Evolutionary conservation across 2,888 invertebrate species (phyloP).

Genomic region (Meta bourneti): DNA sequence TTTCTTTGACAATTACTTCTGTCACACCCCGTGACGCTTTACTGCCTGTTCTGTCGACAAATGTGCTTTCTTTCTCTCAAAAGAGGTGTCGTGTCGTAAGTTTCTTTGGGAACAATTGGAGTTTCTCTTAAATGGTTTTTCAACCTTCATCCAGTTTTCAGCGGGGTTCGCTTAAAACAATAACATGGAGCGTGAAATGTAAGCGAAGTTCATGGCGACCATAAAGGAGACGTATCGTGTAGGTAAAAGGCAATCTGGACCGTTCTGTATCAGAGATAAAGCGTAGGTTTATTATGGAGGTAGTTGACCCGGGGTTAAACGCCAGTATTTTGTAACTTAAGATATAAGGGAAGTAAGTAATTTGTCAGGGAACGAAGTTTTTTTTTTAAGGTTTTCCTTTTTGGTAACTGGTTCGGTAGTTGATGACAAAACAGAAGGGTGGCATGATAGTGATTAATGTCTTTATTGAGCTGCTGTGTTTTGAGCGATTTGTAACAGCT

Average conservation of each 20-base stretch:
- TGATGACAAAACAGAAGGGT: constrained; percentile 13
- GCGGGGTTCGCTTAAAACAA: neutral
- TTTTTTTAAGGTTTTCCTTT: constrained; percentile 15
- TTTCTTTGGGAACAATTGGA: constrained; percentile 2
- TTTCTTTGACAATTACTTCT: neutral
- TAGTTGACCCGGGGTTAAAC: constrained; percentile 54
- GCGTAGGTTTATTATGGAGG: neutral
- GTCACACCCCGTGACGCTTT: constrained; percentile 25
- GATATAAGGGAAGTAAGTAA: constrained; percentile 35
- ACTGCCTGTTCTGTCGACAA: neutral
- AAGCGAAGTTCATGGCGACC: constrained; percentile 27
- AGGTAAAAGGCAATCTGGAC: neutral
- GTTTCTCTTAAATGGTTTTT: neutral
- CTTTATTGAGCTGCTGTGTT: neutral
- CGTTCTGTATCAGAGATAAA: too few relatives aligned
- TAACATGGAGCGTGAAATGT: constrained; percentile 25
- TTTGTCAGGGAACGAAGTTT: constrained; percentile 6
- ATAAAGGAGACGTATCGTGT: neutral
- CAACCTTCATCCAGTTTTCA: neutral
- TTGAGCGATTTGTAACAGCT: neutral
- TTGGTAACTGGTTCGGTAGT: constrained; percentile 18
- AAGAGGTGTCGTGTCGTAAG: neutral
- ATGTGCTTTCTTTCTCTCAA: neutral
- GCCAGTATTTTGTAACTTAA: constrained; percentile 40
- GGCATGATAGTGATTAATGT: neutral